Evolutionary conservation across 2,888 invertebrate genomes (phyloP).

Genomic region (Neuroscelio doddi): DNA sequence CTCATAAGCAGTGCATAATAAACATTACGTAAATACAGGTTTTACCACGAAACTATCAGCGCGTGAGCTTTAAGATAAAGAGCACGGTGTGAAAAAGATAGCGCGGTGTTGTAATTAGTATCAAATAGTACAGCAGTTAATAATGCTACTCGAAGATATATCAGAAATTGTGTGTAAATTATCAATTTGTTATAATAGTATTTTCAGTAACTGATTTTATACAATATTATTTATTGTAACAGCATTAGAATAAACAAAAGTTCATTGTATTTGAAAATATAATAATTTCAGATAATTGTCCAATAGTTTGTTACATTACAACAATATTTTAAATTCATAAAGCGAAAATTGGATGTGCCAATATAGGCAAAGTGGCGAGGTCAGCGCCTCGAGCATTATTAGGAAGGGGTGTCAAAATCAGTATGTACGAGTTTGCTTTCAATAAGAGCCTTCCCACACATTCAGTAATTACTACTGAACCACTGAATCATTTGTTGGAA

Average conservation of each 20-base stretch:
- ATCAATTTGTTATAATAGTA: too few species aligned
- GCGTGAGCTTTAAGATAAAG: conserved; percentile 47
- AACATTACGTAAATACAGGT: conserved; percentile 38
- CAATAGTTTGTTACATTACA: conserved; percentile 5
- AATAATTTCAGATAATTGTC: too few species aligned
- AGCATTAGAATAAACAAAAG: too few species aligned
- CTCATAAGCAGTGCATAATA: conserved; percentile 19
- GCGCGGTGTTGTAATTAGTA: conserved; percentile 54
- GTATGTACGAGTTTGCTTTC: conserved; percentile 27
- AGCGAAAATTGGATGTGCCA: conserved; percentile 37
- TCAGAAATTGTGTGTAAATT: too few species aligned
- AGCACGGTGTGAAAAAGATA: conserved; percentile 46
- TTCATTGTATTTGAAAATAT: too few species aligned
- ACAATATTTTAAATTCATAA: conserved; percentile 20
- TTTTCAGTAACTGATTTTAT: too few species aligned
- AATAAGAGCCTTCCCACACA: conserved; percentile 16
- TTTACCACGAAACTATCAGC: conserved; percentile 17
- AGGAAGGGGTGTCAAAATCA: conserved; percentile 33
- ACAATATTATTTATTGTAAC: too few species aligned
- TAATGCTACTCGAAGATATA: too few species aligned
- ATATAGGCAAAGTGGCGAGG: conserved; percentile 37
- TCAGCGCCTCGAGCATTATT: conserved; percentile 28
- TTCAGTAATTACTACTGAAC: too few species aligned
- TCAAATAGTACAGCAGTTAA: conserved; percentile 23
- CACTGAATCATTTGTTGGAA: neutral